A percentile compares a stretch with the other conserved stretches of the same genome.
These are phyloP conservation scores for Malthinus flaveolus DNA, from an alignment of 2,888 invertebrate genomes.

Conservation along the genomic window DNA sequence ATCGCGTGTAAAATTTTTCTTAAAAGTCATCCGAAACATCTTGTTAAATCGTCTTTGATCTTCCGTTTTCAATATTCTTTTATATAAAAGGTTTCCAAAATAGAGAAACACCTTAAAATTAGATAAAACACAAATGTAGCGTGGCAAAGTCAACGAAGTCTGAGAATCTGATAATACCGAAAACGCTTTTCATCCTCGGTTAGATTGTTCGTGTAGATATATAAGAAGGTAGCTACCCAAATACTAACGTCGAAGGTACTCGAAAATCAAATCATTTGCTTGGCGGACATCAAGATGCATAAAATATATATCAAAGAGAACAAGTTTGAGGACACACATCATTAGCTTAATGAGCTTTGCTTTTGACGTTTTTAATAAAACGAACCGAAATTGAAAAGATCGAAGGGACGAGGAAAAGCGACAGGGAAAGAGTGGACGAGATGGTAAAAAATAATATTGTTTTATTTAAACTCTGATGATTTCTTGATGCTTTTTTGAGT, in stretches of 20 bases:
- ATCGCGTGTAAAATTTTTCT: constrained; percentile 8
- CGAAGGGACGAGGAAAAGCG: constrained; percentile 1
- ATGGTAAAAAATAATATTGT: constrained; percentile 36
- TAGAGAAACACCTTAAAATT: constrained; percentile 46
- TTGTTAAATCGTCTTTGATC: constrained; percentile 19
- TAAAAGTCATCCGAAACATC: constrained; percentile 8
- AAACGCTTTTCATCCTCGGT: constrained; percentile 40
- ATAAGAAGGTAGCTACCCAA: constrained; percentile 42
- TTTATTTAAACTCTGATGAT: constrained; percentile 48
- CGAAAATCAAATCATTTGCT: constrained; percentile 49
- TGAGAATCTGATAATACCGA: constrained; percentile 47
- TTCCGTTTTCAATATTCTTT: constrained; percentile 11
- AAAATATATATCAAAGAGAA: constrained; percentile 47
- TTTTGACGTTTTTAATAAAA: constrained; percentile 17
- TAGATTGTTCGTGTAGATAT: constrained; percentile 48
- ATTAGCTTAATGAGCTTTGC: constrained; percentile 50
- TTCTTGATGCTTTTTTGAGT: constrained; percentile 51
- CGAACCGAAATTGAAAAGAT: constrained; percentile 19
- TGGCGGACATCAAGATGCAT: constrained; percentile 46
- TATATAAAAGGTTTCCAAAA: constrained; percentile 31
- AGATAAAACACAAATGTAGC: constrained; percentile 47
- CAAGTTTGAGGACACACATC: constrained; percentile 43
- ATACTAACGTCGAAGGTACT: constrained; percentile 22
- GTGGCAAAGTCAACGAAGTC: constrained; percentile 44
- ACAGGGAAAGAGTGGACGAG: background rate